Evolutionary conservation across 2,797 vertebrate species (phyloP), one percentile per base, ranked within the genome.

Genomic region (Epinephelus awoara): DNA sequence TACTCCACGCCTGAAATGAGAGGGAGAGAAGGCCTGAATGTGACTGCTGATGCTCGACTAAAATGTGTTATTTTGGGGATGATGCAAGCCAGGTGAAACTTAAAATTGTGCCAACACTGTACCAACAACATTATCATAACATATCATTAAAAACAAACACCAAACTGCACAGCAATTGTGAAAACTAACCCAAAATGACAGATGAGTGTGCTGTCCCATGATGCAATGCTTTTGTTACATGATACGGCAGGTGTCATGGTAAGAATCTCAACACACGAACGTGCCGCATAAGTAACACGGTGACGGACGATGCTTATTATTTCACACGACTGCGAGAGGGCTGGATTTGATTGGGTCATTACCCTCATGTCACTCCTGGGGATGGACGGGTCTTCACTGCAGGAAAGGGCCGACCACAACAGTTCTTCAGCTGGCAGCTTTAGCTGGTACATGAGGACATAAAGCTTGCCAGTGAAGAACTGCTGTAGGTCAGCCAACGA

Each of bases 361-460:
- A n/a, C 80, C 72, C 57, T 49, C 49, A 4, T 18, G 58, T 49
- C 52, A 2, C 56, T 84, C 65, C 17, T 8, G 56, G 62, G 17
- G 58, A 13, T 8, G 59, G 75, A 51, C 2, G 34, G 18, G 54
- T 74, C 83, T 80, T 82, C 75, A 18, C 79, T 83, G 89, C 88
- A 90, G 94, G 95, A 93, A 96, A 96, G 95, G 95, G 97, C 97
- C 95, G 94, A 97, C 96, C 96, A 97, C 98, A 99, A 99, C 98
- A 99, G 98, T 99, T 99, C 98, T 99, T 99, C 98, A 99, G 99
- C 98, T 99, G 98, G 98, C 98, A 99, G 98, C 98, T 99, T 99
- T 99, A 99, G 98, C 95, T 96, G 95, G 88, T 95, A 95, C 93
- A 96, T 91, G 96, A 95, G 95, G 96, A 99, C 98, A 97, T 99